A percentile compares a stretch with the other conserved stretches of the same genome.
Evolutionary conservation across 1,140 invertebrate genomes (phyloP).

Genomic region (Melitaea cinxia): DNA sequence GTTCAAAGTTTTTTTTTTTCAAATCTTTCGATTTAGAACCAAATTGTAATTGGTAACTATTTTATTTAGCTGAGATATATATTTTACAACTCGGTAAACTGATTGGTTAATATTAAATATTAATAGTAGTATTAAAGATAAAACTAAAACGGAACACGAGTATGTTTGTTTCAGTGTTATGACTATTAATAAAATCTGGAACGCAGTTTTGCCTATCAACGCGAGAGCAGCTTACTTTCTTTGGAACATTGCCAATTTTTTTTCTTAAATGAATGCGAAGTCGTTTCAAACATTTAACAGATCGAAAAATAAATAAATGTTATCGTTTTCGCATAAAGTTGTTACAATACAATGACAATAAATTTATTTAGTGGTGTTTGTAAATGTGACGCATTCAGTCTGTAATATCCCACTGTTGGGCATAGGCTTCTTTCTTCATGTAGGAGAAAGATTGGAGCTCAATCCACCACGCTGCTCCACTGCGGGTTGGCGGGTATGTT

Average conservation of each 20-base stretch:
- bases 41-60: too few relatives aligned
- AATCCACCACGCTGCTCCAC: too few relatives aligned
- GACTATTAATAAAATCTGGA: conserved; percentile 45
- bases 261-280: conserved; percentile 14
- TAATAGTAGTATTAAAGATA: not conserved
- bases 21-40: too few relatives aligned
- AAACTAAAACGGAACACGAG: conserved; percentile 3
- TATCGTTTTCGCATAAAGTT: not conserved
- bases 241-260: conserved; percentile 33
- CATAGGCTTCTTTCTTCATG: too few relatives aligned
- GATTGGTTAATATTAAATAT: conserved; percentile 1
- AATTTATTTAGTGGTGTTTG: too few relatives aligned
- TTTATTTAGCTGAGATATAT: too few relatives aligned
- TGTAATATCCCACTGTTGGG: too few relatives aligned
- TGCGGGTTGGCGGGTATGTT: too few relatives aligned
- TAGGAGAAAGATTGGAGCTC: too few relatives aligned
- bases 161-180: conserved; percentile 18
- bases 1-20: too few relatives aligned
- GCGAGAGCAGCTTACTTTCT: conserved; percentile 19
- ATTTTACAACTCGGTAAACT: not conserved
- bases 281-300: not conserved
- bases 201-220: conserved; percentile 39
- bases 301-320: not conserved
- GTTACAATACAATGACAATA: too few relatives aligned
- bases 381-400: too few relatives aligned